Evolutionary conservation across 30 jellyfish, hydroid and myxozoan genomes (phyloP).

Genomic region (Chrysaora quinquecirrha): DNA sequence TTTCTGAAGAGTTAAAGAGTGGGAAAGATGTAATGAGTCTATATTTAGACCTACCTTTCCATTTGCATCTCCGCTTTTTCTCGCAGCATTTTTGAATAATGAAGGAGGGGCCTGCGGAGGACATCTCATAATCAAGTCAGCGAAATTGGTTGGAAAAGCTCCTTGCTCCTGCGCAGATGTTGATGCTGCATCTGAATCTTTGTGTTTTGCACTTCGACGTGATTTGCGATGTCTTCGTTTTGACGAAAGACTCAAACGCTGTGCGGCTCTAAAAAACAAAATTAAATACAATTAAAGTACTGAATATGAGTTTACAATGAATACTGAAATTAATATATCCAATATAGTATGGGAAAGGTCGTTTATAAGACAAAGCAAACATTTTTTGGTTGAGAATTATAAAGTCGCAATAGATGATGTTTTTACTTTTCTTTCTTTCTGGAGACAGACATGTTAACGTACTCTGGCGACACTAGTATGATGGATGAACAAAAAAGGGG

Average conservation of each 20-base stretch:
- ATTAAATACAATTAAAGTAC: background rate
- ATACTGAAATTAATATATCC: too few species aligned
- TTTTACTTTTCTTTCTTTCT: too few species aligned
- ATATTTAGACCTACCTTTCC: conserved; percentile 95
- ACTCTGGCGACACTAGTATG: too few species aligned
- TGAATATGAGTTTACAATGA: too few species aligned
- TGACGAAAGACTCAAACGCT: conserved; percentile 78
- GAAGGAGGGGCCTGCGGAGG: conserved; percentile 99
- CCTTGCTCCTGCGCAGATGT: conserved; percentile 67
- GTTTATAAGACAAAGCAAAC: too few species aligned
- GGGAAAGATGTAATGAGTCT: too few species aligned
- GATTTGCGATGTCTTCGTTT: conserved; percentile 68
- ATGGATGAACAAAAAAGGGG: too few species aligned
- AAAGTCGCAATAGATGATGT: too few species aligned
- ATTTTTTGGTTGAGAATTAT: too few species aligned
- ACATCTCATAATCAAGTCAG: conserved; percentile 84
- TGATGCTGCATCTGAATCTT: conserved; percentile 60
- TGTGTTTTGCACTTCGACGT: conserved; percentile 43
- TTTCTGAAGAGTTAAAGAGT: too few species aligned
- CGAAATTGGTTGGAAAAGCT: conserved; percentile 79
- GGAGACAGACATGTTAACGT: too few species aligned
- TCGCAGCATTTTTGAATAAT: conserved; percentile 70
- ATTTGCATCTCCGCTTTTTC: conserved; percentile 69
- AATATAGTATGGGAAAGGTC: too few species aligned
- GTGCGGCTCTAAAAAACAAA: conserved; percentile 84